Conservation (phyloP, 2,888 invertebrate species). For the Drosophila borealis region DNA sequence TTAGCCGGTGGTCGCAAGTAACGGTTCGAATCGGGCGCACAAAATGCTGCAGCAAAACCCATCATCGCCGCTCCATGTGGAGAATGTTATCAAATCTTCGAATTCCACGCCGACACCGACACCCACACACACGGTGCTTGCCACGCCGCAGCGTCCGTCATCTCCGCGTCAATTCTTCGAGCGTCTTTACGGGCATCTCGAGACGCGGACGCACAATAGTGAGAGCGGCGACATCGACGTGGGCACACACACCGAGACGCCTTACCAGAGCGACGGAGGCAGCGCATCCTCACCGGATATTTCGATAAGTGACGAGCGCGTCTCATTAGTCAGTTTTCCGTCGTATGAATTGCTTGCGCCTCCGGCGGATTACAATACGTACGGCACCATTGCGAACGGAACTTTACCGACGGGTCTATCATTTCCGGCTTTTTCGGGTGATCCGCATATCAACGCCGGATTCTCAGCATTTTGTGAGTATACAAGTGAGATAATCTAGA, state of each 20-base stretch:
- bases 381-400: conserved; percentile 30
- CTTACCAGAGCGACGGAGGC: conserved; percentile 83
- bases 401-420: conserved; percentile 60
- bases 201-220: conserved; percentile 81
- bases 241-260: conserved; percentile 70
- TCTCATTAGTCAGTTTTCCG: conserved; percentile 57
- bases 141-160: conserved; percentile 86
- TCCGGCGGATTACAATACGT: conserved; percentile 52
- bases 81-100: conserved; percentile 29
- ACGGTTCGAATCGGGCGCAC: conserved; percentile 2
- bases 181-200: conserved; percentile 91
- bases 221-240: conserved; percentile 72
- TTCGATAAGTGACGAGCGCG: conserved; percentile 81
- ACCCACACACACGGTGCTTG: conserved; percentile 18
- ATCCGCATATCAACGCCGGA: conserved; percentile 83
- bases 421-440: conserved; percentile 77
- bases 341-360: conserved; percentile 57
- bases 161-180: conserved; percentile 93
- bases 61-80: conserved; percentile 19
- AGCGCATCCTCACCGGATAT: conserved; percentile 83
- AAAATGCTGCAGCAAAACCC: conserved; percentile 58
- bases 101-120: conserved; percentile 24
- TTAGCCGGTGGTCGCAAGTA: conserved; percentile 25
- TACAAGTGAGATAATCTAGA: not conserved
- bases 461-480: conserved; percentile 85